Evolutionary conservation across 2,797 vertebrate species (phyloP).

Genomic region (Poecilia picta): DNA sequence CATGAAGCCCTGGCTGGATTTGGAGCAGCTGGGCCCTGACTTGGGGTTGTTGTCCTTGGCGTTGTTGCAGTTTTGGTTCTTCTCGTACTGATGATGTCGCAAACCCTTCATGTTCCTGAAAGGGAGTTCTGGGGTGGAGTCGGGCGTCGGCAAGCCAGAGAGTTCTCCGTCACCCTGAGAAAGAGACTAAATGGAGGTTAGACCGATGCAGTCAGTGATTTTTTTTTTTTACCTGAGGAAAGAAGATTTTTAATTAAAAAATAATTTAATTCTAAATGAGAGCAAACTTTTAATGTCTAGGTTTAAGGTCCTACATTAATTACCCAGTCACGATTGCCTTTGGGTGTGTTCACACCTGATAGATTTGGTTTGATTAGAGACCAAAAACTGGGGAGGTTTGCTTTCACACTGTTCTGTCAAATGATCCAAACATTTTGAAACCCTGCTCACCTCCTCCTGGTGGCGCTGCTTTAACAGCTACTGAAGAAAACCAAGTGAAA

Average conservation of each 20-base stretch:
- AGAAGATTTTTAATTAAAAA: neutral
- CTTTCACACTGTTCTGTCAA: too few species aligned
- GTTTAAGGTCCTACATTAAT: neutral
- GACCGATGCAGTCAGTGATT: neutral
- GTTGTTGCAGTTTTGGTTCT: conserved; percentile 84
- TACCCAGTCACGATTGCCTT: neutral
- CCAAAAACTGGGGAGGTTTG: too few species aligned
- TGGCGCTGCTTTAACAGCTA: too few species aligned
- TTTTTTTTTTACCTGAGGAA: neutral
- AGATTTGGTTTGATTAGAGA: too few species aligned
- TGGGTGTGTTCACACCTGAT: too few species aligned
- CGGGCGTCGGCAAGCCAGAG: conserved; percentile 85
- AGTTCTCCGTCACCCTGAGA: conserved; percentile 76
- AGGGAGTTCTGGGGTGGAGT: conserved; percentile 84
- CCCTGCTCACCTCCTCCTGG: too few species aligned
- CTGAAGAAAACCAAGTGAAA: too few species aligned
- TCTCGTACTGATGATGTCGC: conserved; percentile 78
- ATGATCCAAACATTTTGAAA: too few species aligned
- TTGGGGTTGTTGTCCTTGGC: conserved; percentile 59
- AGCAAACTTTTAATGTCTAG: neutral
- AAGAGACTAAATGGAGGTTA: conserved; percentile 44
- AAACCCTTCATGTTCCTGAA: conserved; percentile 79
- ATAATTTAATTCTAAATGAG: neutral
- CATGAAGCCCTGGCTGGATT: conserved; percentile 52
- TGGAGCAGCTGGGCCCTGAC: conserved; percentile 39